Conservation (phyloP, 2,888 invertebrate species). For the Meiosimyza platycephala region DNA sequence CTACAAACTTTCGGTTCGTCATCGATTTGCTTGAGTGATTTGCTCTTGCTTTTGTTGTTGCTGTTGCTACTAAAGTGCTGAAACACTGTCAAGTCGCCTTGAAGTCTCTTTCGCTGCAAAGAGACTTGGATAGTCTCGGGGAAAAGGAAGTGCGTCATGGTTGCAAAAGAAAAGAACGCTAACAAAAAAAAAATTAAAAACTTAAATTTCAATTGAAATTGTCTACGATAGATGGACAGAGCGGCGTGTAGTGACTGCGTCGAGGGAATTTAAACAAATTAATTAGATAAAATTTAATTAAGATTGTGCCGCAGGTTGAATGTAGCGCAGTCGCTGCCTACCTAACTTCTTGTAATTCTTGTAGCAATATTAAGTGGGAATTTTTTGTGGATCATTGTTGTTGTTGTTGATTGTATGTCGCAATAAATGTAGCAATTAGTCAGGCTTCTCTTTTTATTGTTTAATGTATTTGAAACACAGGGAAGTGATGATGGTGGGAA, state of each 20-base stretch:
- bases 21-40: constrained; percentile 31
- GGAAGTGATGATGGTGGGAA: too few species aligned
- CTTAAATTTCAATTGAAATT: constrained; percentile 16
- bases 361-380: too few species aligned
- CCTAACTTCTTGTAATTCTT: too few species aligned
- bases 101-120: background rate
- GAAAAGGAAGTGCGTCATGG: too few species aligned
- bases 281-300: constrained; percentile 29
- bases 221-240: constrained; percentile 4
- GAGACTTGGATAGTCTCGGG: too few species aligned
- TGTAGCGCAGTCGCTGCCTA: too few species aligned
- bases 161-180: background rate
- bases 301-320: background rate
- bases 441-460: too few species aligned
- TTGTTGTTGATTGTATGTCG: too few species aligned
- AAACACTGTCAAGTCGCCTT: background rate
- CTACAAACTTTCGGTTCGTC: constrained; percentile 7
- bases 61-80: background rate
- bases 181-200: background rate
- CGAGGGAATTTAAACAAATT: constrained; percentile 18
- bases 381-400: too few species aligned
- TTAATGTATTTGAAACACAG: too few species aligned
- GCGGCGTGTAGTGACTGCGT: background rate
- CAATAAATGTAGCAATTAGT: too few species aligned
- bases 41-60: too few species aligned